A percentile compares a stretch with the other conserved stretches of the same genome.
Conservation (phyloP, 2,888 invertebrate species). For the Ophonus ardosiacus region DNA sequence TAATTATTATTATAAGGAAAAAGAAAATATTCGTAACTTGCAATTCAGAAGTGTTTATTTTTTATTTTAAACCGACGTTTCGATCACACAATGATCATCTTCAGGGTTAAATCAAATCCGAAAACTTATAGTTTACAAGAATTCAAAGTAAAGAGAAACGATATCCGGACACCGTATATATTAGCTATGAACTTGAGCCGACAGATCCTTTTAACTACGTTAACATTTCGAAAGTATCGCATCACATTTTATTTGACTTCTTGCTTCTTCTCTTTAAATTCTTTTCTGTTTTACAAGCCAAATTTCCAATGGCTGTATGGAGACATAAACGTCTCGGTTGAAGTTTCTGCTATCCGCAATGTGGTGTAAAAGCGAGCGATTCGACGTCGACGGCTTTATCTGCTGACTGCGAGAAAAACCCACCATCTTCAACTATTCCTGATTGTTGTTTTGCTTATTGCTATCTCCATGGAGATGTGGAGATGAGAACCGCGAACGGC, state of each 20-base stretch:
- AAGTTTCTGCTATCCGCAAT: conserved; percentile 24
- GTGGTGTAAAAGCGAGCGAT: conserved; percentile 24
- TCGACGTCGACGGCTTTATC: background rate
- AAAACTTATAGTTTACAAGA: too few relatives aligned
- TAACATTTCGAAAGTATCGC: too few relatives aligned
- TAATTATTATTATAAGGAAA: too few relatives aligned
- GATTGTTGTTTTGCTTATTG: conserved; percentile 48
- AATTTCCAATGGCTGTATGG: conserved; percentile 20
- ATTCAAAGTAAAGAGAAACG: too few relatives aligned
- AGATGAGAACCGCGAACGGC: background rate
- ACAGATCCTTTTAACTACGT: too few relatives aligned
- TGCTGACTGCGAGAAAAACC: conserved; percentile 37
- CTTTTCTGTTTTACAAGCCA: background rate
- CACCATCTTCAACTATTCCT: conserved; percentile 31
- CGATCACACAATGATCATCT: too few relatives aligned
- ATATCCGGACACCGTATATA: too few relatives aligned
- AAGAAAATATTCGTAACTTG: too few relatives aligned
- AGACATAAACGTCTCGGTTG: conserved; percentile 28
- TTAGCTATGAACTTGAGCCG: too few relatives aligned
- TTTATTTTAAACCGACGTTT: too few relatives aligned
- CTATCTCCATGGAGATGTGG: background rate
- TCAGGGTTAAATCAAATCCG: too few relatives aligned
- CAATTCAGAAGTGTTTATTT: too few relatives aligned
- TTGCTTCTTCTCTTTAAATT: background rate
- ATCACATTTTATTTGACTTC: background rate